These are phyloP conservation scores for Adelognathus sp. DNA, from an alignment of 2,888 invertebrate species.

Conservation along the genomic window DNA sequence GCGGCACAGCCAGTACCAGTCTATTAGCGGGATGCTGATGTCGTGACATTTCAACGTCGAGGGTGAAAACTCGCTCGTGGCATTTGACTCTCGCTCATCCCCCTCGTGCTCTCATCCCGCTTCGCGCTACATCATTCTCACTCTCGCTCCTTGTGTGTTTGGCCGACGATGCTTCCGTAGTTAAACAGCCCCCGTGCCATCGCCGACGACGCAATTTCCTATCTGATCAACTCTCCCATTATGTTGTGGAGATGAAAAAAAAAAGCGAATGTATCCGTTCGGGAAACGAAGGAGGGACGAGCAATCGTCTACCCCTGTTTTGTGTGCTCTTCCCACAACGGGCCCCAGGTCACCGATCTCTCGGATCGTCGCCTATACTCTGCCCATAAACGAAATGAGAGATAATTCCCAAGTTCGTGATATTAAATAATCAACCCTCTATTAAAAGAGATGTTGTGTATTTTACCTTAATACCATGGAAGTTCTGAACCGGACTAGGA, in stretches of 20 bases:
- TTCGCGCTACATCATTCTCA: too few species aligned
- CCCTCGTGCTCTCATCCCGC: constrained; percentile 58
- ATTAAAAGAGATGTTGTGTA: too few species aligned
- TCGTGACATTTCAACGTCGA: constrained; percentile 59
- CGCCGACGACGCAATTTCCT: constrained; percentile 56
- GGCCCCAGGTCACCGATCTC: constrained; percentile 17
- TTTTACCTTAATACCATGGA: too few species aligned
- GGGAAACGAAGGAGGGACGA: constrained; percentile 19
- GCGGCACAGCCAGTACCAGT: constrained; percentile 61
- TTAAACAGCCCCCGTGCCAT: constrained; percentile 33
- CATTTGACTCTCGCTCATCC: constrained; percentile 72
- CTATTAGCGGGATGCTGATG: constrained; percentile 75
- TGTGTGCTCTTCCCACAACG: constrained; percentile 77
- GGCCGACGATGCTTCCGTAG: constrained; percentile 9
- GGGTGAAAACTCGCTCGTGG: constrained; percentile 66
- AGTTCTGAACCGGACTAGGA: too few species aligned
- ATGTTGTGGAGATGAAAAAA: constrained; percentile 18
- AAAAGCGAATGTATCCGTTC: constrained; percentile 15
- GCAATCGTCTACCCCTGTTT: constrained; percentile 54
- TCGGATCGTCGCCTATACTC: background rate
- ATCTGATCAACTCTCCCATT: constrained; percentile 53
- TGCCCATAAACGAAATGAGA: background rate
- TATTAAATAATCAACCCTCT: background rate
- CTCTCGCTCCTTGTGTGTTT: constrained; percentile 15
- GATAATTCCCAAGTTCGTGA: background rate